Evolutionary conservation across 2,888 invertebrate species (phyloP).

Genomic region (Fragum whitleyi): DNA sequence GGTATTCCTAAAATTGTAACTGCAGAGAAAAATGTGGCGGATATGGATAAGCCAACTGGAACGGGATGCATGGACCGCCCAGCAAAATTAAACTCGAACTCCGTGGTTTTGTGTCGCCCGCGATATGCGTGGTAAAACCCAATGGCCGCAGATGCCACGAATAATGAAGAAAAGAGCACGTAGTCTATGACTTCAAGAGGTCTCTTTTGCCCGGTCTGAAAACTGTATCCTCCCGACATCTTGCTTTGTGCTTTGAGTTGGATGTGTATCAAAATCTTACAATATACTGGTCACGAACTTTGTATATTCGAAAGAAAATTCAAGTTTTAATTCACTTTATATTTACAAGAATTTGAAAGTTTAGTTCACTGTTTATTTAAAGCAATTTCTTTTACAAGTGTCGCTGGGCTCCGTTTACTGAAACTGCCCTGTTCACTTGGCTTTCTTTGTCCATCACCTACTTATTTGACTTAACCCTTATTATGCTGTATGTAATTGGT

Average conservation of each 20-base stretch:
- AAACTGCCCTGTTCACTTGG: too few relatives aligned
- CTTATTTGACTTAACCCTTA: too few relatives aligned
- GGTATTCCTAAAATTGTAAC: slow-evolving; percentile 62
- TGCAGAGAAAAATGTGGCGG: slow-evolving; percentile 73
- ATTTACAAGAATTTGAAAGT: too few relatives aligned
- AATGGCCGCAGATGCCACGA: slow-evolving; percentile 35
- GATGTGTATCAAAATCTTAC: too few relatives aligned
- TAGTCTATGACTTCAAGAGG: slow-evolving; percentile 40
- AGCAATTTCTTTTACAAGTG: too few relatives aligned
- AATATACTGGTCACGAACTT: too few relatives aligned
- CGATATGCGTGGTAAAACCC: slow-evolving; percentile 86
- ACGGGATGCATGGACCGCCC: slow-evolving; percentile 79
- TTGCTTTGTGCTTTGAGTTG: neutral
- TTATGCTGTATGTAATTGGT: too few relatives aligned
- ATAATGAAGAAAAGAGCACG: slow-evolving; percentile 39
- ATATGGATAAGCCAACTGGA: slow-evolving; percentile 81
- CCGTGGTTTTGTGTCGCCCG: slow-evolving; percentile 86
- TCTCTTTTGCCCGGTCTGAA: neutral
- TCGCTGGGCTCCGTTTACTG: too few relatives aligned
- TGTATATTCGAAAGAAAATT: too few relatives aligned
- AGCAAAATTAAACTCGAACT: slow-evolving; percentile 81
- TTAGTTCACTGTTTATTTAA: too few relatives aligned
- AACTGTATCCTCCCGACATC: slow-evolving; percentile 8
- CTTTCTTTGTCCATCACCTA: too few relatives aligned
- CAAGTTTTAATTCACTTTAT: too few relatives aligned